Evolutionary conservation across 2,797 vertebrate species (phyloP), one percentile per base, ranked within the genome.

Genomic region (Phataginus tetradactyla): DNA sequence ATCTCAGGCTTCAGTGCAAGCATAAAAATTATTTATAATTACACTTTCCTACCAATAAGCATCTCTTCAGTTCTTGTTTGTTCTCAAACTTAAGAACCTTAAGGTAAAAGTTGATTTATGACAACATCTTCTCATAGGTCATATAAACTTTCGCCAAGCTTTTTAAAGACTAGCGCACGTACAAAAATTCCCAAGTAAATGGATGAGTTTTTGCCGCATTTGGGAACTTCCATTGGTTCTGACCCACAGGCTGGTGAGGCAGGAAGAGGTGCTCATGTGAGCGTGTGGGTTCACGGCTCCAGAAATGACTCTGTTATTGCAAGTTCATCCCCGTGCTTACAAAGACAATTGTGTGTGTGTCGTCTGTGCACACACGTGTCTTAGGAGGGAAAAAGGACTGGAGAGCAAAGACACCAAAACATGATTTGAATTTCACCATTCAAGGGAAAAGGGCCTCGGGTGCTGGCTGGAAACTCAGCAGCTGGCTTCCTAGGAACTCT

Each of bases 401-500:
- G 77, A 71, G 57, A 20, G n/a, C 17, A 14, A 66, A 75, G 68
- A 21, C 66, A 61, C 32, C 25, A 8, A 9, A 13, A 8, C 11
- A 1, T 34, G 55, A 29, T 87, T 74, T 80, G 63, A 72, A 63
- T 88, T 59, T 85, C 69, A 61, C 6, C 14, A 14, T 68, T 42
- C 39, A 42, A 69, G 63, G 51, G 57, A 45, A 69, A n/a, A 84
- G 57, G 63, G 21, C 18, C 42, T 87, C 51, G 84, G 1, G 83
- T 1, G 51, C 91, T 87, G 97, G 86, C 95, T 95, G 63, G 79
- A 86, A 83, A 94, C 59, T 14, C 11, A 0, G 55, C 93, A 79
- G 93, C 96, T 77, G 86, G 79, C 61, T 53, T 63, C 3, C 2
- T 15, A 49, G 77, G 78, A 77, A 29, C 29, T 53, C 45, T 37